Base-by-base conservation (phyloP, 2,113 vertebrate genomes). In the Rhinoptilus africanus region DNA sequence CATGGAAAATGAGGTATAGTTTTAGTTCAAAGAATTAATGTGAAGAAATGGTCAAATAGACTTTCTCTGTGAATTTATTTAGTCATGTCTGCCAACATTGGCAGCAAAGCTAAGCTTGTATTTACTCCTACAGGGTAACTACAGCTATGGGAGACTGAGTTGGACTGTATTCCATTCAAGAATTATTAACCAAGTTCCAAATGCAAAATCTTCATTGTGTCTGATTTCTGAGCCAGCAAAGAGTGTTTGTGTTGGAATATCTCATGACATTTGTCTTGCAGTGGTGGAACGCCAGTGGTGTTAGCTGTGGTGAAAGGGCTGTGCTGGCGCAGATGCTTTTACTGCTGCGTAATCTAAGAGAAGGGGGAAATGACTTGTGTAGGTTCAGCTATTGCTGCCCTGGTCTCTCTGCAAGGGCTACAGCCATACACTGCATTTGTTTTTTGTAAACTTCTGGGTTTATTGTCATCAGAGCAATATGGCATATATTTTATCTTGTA, bases 151-250 rank as follows among this genome's bases (percentile, higher is more conserved):
- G 96, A 96, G 82, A 47, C 51, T 83, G 77, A 88, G 59, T 88
- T 90, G 90, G 95, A 64, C 75, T 90, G 53, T 83, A 69, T 83
- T 96, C 53, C n/a, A 15, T 80, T 96, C 57, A 90, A 86, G 88
- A 97, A 93, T 92, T 95, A 95, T 74, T 92, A 97, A 94, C 85
- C 43, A 54, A 73, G 85, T 88, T 96, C 92, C 95, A 96, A 95
- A 92, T 21, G 90, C 88, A 80, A 80, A 86, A 73, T 96, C 90
- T 97, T 96, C 93, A 67, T 94, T 96, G 92, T 96, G 93, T 96
- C 93, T 97, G 88, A 94, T 83, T 95, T 90, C 78, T 93, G 54
- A 95, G 95, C 95, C 94, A 97, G 85, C 50, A 71, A 56, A 92
- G n/a, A 2, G 0, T 95, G 82, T 95, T 96, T 96, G 75, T 93